phyloP scores from a whole-genome alignment of 2,888 invertebrate species.

The Eristalinus sepulchralis region DNA sequence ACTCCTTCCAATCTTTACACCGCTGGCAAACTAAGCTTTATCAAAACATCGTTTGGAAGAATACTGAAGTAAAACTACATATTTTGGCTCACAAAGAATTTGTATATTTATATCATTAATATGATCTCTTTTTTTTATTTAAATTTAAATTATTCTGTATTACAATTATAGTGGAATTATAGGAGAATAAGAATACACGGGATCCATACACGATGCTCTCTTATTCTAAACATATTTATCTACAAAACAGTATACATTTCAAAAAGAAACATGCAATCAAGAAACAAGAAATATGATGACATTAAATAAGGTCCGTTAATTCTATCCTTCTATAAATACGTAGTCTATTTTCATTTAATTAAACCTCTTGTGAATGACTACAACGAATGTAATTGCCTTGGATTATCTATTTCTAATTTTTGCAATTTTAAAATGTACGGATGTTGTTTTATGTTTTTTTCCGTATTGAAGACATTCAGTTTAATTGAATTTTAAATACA shows the following conservation, averaged over 20 bases:
- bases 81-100: conserved; percentile 58
- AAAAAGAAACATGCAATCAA: neutral
- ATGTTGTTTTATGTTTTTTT: conserved; percentile 17
- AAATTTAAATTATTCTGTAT: conserved; percentile 32
- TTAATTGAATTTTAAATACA: conserved; percentile 57
- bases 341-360: conserved; percentile 9
- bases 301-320: neutral
- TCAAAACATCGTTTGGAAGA: no score
- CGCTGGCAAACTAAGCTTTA: no score
- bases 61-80: neutral
- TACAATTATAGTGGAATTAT: conserved; percentile 28
- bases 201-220: conserved; percentile 16
- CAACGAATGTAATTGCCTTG: conserved; percentile 20
- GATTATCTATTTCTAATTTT: conserved; percentile 26
- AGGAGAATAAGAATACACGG: conserved; percentile 44
- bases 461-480: conserved; percentile 50
- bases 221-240: conserved; percentile 33
- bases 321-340: neutral
- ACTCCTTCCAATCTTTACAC: neutral
- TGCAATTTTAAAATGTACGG: conserved; percentile 27
- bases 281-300: conserved; percentile 28
- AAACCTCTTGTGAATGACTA: conserved; percentile 40
- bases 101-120: conserved; percentile 57
- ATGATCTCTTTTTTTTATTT: conserved; percentile 38
- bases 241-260: conserved; percentile 37